Conservation (phyloP, 2,113 vertebrate species). For the Parotia lawesii region DNA sequence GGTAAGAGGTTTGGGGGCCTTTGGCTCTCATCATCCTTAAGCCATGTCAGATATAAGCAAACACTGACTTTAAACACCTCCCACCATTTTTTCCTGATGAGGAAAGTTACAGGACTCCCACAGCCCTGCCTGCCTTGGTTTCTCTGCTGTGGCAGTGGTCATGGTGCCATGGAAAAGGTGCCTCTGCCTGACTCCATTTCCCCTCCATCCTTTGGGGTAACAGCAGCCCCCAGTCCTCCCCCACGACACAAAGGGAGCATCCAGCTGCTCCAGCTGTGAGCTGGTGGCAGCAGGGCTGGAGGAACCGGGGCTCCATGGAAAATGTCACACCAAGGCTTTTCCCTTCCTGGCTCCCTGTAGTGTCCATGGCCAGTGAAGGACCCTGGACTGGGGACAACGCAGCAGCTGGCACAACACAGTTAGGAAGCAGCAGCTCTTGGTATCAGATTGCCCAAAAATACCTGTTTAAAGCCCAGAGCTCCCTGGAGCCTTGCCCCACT, state of each 20-base stretch:
- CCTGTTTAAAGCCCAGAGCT: neutral
- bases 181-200: neutral
- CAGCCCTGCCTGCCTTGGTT: neutral
- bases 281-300: neutral
- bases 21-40: neutral
- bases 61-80: neutral
- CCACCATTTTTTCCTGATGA: neutral
- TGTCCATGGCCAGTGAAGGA: neutral
- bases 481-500: neutral
- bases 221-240: neutral
- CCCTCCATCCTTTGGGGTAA: neutral
- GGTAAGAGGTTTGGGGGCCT: neutral
- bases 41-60: neutral
- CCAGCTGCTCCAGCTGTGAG: neutral
- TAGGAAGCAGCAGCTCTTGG: neutral
- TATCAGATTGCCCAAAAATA: neutral
- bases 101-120: too few species aligned
- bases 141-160: neutral
- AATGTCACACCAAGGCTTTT: neutral
- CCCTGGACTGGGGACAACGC: neutral
- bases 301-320: accelerated
- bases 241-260: neutral
- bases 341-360: neutral
- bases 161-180: neutral
- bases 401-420: accelerated